phyloP scores from a whole-genome alignment of 2,113 vertebrate species.

The Todiramphus saurophagus region DNA sequence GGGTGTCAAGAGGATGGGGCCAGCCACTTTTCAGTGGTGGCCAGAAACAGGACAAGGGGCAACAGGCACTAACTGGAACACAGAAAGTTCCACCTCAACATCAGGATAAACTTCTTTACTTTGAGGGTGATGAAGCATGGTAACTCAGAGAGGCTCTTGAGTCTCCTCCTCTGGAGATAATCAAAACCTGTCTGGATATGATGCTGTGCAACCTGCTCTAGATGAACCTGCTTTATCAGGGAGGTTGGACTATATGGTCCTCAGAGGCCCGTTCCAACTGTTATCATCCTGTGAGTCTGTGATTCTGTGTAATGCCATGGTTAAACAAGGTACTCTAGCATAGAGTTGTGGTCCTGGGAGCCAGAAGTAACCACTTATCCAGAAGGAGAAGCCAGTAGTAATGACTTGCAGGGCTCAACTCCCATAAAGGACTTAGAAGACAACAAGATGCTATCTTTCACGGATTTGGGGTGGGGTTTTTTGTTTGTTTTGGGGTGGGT shows the following conservation, averaged over 20 bases:
- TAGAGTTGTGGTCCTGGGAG: fast-evolving
- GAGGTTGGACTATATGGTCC: no score
- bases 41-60: no score
- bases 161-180: not conserved
- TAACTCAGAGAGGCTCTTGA: not conserved
- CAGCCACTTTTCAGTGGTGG: no score
- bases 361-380: not conserved
- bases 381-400: not conserved
- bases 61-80: no score
- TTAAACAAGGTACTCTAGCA: not conserved
- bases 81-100: no score
- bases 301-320: not conserved
- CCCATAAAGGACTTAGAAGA: not conserved
- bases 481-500: not conserved
- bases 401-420: not conserved
- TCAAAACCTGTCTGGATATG: no score
- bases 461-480: not conserved
- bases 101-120: no score
- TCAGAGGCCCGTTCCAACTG: no score
- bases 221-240: no score
- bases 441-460: not conserved
- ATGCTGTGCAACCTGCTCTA: no score
- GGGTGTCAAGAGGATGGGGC: no score
- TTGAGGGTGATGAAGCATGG: not conserved
- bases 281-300: no score